Base-by-base conservation (phyloP, 1,140 invertebrate genomes). In the Drosophila seguyi region DNA sequence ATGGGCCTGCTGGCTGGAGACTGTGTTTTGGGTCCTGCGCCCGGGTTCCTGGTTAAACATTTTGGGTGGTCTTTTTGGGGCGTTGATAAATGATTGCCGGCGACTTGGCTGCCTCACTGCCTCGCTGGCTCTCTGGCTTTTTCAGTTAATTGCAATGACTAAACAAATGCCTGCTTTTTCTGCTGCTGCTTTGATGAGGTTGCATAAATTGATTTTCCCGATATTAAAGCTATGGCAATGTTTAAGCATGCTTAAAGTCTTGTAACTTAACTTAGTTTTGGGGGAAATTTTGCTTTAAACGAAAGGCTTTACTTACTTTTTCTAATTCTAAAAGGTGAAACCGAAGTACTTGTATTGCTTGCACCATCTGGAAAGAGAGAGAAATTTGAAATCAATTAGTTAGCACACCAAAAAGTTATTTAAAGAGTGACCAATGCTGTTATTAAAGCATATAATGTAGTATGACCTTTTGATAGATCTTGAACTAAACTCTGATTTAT, bases 311-410 rank as follows among this genome's bases (percentile, higher is more conserved):
- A 94, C 96, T 98, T 95, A 99, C 99, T 97, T 99, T 99, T 99
- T 99, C 99, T 95, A 99, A 96, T 95, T 99, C 99, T 95, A 99
- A 96, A 93, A 99, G 96, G 95, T 99, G 99, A 97, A 99, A 99
- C 95, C 99, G 97, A 94, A 99, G 96, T 92, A 99, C 99, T 96
- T 99, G 99, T 95, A 99, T 99, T 93, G 99, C 98, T 96, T 99
- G 99, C 93, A 99, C 98, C 99, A 99, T 99, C 99, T 99, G 96
- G 92, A 93, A 93, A 92, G n/a, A 93, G 29, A 53, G 14, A 55
- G 20, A 31, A 3, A 27, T 25, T 14, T 20, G n/a, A 20, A 52
- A 34, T 48, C 0, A 22, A 27, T 63, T 52, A 75, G 31, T 39
- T 22, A 34, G 7, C 7, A 20, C 13, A 36, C 22, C 14, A 3